Evolutionary conservation across 1,140 invertebrate species (phyloP).

Genomic region (Ectropis grisescens): DNA sequence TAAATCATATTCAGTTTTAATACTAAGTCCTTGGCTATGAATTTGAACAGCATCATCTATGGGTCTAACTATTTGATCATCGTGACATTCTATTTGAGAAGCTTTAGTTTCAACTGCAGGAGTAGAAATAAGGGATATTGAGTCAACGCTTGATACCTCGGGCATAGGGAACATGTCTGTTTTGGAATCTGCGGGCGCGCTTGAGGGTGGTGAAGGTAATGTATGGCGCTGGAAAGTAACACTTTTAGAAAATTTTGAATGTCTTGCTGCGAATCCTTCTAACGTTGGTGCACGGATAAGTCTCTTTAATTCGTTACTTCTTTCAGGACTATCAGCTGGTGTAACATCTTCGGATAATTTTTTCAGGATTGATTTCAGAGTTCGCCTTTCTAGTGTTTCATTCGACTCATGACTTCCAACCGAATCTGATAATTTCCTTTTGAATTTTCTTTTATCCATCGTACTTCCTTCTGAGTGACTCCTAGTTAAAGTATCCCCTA

Average conservation of each 20-base stretch:
- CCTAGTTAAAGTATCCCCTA: conserved; percentile 74
- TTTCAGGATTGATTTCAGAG: conserved; percentile 88
- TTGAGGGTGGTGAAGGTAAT: conserved; percentile 81
- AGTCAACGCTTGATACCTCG: conserved; percentile 15
- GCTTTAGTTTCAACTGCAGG: conserved; percentile 10
- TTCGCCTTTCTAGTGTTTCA: conserved; percentile 85
- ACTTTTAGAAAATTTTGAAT: conserved; percentile 89
- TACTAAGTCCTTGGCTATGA: conserved; percentile 24
- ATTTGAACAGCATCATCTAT: conserved; percentile 13
- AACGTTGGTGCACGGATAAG: conserved; percentile 85
- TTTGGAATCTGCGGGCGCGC: conserved; percentile 48
- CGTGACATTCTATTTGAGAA: conserved; percentile 8
- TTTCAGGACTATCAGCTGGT: conserved; percentile 48
- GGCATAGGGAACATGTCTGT: conserved; percentile 44
- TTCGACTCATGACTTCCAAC: conserved; percentile 79
- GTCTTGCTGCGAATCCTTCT: conserved; percentile 87
- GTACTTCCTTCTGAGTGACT: conserved; percentile 75
- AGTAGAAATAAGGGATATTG: conserved; percentile 18
- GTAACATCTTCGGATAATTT: conserved; percentile 79
- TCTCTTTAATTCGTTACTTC: conserved; percentile 72
- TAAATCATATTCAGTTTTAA: conserved; percentile 31
- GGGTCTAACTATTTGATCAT: conserved; percentile 24
- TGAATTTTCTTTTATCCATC: conserved; percentile 66
- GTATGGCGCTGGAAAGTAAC: conserved; percentile 90
- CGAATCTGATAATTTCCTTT: conserved; percentile 59